Evolutionary conservation across 2,797 vertebrate genomes (phyloP), one percentile per base, ranked within the genome.

Genomic region (Hydrocynus forskahlii): DNA sequence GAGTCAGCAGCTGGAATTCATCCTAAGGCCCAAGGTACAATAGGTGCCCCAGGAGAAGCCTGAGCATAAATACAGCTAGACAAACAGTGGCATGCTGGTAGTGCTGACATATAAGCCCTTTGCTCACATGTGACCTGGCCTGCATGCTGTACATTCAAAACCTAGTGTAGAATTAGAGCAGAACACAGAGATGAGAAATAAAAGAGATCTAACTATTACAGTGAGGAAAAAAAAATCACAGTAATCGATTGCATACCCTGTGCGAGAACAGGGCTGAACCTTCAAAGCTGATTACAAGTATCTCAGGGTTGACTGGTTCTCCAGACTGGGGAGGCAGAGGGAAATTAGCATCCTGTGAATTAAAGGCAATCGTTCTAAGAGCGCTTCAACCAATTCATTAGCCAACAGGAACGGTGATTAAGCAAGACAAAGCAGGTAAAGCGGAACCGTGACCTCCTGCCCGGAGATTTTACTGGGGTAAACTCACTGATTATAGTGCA

Each of bases 21-120:
- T 84, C 83, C 78, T 64, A 52, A 81, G 70, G 80, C 57, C 78
- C 80, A 52, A 35, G 14, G 38, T 54, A 72, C 75, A 25, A 81
- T 83, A 87, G 93, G 88, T 91, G 94, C 71, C 93, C 87, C 29
- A 16, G 73, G 75, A 84, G 75, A 81, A 85, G 94, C 94, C 94
- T 94, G 94, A 92, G 72, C 77, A 91, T 75, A 94, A 94, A 90
- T 87, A 79, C 54, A 1, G 16, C 78, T 54, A 89, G 87, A 89
- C 23, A 86, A 71, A 63, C n/a, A 82, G 17, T n/a, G 21, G 64
- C 14, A 23, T 45, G 25, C 76, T 1, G 40, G 7, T 75, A 1
- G 16, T 9, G 19, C 1, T 40, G 6, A 43, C 43, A 64, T 25
- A 55, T 43, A 16, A 38, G 50, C 14, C 50, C 38, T 55, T 55